These are phyloP conservation scores for Amiota minor DNA, from an alignment of 2,888 invertebrate species.

Conservation along the genomic window DNA sequence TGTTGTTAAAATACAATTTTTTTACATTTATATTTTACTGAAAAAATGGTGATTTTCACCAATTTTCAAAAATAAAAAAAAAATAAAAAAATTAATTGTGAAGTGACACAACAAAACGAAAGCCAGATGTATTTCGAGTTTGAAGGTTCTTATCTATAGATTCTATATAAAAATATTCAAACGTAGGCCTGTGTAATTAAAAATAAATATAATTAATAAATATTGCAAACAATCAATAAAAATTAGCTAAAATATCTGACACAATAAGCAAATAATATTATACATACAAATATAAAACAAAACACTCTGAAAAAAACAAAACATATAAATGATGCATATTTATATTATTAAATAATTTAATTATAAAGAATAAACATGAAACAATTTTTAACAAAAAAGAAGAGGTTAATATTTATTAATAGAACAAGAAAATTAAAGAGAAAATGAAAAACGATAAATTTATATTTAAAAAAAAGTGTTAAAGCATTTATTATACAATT, in stretches of 20 bases:
- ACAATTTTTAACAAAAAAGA: conserved; percentile 42
- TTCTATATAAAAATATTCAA: too few relatives aligned
- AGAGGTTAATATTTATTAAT: conserved; percentile 48
- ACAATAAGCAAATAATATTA: neutral
- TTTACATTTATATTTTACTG: too few relatives aligned
- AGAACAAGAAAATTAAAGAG: conserved; percentile 51
- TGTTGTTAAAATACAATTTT: too few relatives aligned
- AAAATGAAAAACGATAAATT: conserved; percentile 54
- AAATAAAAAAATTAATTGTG: too few relatives aligned
- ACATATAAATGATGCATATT: neutral
- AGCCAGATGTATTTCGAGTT: too few relatives aligned
- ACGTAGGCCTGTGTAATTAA: too few relatives aligned
- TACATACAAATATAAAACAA: too few relatives aligned
- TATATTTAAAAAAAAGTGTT: conserved; percentile 57
- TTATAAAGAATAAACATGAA: conserved; percentile 30
- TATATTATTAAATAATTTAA: conserved; percentile 51
- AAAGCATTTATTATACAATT: conserved; percentile 52
- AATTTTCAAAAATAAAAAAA: too few relatives aligned
- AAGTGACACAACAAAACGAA: too few relatives aligned
- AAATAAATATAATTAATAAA: neutral
- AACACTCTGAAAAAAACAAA: neutral
- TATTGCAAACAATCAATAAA: conserved; percentile 23
- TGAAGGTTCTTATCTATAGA: too few relatives aligned
- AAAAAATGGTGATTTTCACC: too few relatives aligned
- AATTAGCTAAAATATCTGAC: conserved; percentile 37